Evolutionary conservation across 2,888 invertebrate species (phyloP), one percentile per base, ranked within the genome.

Genomic region (Cosmorhoe ocellata): DNA sequence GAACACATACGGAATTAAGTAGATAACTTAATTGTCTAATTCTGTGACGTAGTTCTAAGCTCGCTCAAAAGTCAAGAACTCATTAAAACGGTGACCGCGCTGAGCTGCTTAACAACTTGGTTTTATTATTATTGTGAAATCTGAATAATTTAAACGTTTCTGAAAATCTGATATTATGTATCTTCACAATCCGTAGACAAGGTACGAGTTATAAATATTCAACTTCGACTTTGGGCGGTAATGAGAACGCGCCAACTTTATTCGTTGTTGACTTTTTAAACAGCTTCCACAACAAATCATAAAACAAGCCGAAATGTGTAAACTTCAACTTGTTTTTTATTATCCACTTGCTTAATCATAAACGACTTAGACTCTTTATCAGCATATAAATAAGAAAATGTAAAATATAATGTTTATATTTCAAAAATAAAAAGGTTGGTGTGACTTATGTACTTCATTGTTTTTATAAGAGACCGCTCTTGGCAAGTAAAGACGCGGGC

Each of bases 241-340:
- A 41, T 48, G 51, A 48, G 50, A 30, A 43, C 22, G 28, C 41
- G 47, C 39, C 32, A 42, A 55, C 39, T 47, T 46, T 40, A 41
- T 36, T 43, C 30, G 39, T 43, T 55, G 54, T 55, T 55, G 54
- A 50, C 54, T 55, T 47, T 51, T 37, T 44, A 42, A 55, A 44
- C 36, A 46, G 47, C 30, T 44, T 33, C 38, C 27, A n/a, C 31
- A 27, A 30, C 40, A 14, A 41, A 45, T 37, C 46, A 40, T 51
- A 32, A 51, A 47, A 38, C 42, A 33, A 37, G 22, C 40, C 36
- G 10, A 30, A 51, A 46, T 51, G 32, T 46, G 41, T 13, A 30
- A 46, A 46, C 32, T 46, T 49, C 42, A 33, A 14, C 30, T 13
- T 18, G 24, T 22, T 34, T 43, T 39, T 50, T 18, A 39, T 31